Evolutionary conservation across 1,140 invertebrate genomes (phyloP), one percentile per base, ranked within the genome.

Genomic region (Micrasema longulum): DNA sequence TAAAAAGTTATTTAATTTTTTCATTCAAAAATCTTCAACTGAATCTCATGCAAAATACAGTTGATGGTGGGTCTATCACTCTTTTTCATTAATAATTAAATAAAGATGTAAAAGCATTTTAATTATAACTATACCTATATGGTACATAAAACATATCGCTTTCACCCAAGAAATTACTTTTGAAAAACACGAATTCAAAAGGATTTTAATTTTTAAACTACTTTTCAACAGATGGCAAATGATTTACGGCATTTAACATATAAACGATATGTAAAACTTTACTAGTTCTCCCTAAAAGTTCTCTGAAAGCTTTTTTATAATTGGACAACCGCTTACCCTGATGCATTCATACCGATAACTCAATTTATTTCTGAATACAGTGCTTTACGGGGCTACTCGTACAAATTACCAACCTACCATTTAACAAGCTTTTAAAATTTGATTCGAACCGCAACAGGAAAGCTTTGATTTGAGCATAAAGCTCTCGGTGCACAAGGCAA

Each of bases 361-460:
- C 55, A 60, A 60, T 60, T 60, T 60, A 22, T 41, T 41, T 52
- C 35, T 11, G 5, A 16, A 60, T 38, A 0, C 55, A 18, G 6
- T 2, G 14, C n/a, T 31, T 4, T 7, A 31, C 26, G 11, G 55
- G 3, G 55, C 3, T 14, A 38, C 22, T 12, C 38, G 41, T 31
- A 23, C 43, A n/a, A 64, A 64, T 64, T 45, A 64, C 22, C 12
- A 22, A 14, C 22, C 11, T 23, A 7, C 5, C 43, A 26, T 64
- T 64, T 64, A 64, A 64, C 60, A 64, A 47, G 60, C 60, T 64
- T 64, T 64, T 47, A 47, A 64, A 64, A 64, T 64, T 64, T 47
- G 43, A 64, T 64, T 64, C 41, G 60, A 47, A 45, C 43, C 60
- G 38, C 48, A 55, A 55, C 20, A 68, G 48, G 48, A 68, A 36